A percentile compares a stretch with the other conserved stretches of the same genome.
Evolutionary conservation across 92 coral and sea anemone species (phyloP).

Genomic region (Umimayanthus chanpuru): DNA sequence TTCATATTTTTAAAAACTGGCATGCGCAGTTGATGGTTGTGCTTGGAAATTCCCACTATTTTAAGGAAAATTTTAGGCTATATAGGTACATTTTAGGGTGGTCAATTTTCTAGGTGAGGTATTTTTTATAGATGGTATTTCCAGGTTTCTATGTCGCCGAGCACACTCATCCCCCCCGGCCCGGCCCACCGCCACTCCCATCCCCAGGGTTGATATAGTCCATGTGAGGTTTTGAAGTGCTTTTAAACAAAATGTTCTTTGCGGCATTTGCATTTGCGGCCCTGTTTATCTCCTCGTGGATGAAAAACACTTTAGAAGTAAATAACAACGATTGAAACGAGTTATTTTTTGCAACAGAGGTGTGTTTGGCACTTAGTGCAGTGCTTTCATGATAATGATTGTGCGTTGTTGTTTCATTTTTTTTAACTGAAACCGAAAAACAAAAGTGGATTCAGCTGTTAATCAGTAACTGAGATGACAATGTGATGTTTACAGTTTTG

Average conservation of each 20-base stretch:
- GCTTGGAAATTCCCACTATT: too few species aligned
- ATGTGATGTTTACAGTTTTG: background rate
- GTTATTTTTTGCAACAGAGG: background rate
- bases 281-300: background rate
- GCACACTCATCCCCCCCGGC: too few species aligned
- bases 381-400: background rate
- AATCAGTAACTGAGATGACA: background rate
- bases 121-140: too few species aligned
- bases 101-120: too few species aligned
- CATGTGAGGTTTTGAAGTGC: background rate
- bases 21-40: too few species aligned
- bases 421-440: too few species aligned
- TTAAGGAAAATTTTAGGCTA: too few species aligned
- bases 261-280: background rate
- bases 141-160: too few species aligned
- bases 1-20: too few species aligned
- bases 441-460: background rate
- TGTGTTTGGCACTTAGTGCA: background rate
- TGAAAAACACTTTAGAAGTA: background rate
- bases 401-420: background rate
- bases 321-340: background rate
- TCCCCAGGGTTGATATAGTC: too few species aligned
- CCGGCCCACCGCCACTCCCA: too few species aligned
- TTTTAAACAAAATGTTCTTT: background rate
- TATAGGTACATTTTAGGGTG: too few species aligned